Evolutionary conservation across 2,113 vertebrate species (phyloP), one percentile per base, ranked within the genome.

Genomic region (Crotalus viridis): DNA sequence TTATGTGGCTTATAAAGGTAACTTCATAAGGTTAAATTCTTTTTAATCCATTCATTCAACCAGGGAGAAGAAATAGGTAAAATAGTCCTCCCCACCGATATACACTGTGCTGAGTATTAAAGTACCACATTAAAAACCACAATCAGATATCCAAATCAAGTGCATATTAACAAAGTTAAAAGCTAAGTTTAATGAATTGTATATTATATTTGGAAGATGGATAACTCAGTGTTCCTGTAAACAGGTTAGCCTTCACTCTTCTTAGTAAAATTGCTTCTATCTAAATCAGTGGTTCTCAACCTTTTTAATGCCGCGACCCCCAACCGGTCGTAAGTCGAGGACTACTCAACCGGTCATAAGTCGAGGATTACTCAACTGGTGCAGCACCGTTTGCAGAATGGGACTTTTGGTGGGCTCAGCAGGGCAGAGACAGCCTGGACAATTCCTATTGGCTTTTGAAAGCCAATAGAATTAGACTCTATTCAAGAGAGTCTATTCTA

Each of bases 21-120:
- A 54, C 15, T 5, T 88, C 12, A 92, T 15, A 90, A 39, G 7
- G 22, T 13, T 24, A 39, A 55, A 5, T 39, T 46, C n/a, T 69
- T n/a, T 89, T 55, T 85, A 9, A 19, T 89, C 10, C 28, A 74
- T 89, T 89, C 64, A 33, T 55, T 46, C 92, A 5, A 1, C 19
- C 21, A 54, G 33, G 5, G 21, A 4, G 22, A 92, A 85, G 28
- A 17, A 86, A 86, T 48, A 6, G 12, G 21, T 57, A 17, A 12
- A 3, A 22, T 46, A 55, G 43, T 17, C 22, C 89, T 24, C 33
- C 12, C 26, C 10, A 91, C 26, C 5, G 8, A 28, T 21, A 87
- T 91, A 10, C 28, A 93, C 5, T 64, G n/a, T 86, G 17, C 89
- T 87, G 91, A 89, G 89, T 93, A 90, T n/a, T 17, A 90, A 43